Conservation (phyloP, 2,113 vertebrate species). For the Otolemur garnettii region DNA sequence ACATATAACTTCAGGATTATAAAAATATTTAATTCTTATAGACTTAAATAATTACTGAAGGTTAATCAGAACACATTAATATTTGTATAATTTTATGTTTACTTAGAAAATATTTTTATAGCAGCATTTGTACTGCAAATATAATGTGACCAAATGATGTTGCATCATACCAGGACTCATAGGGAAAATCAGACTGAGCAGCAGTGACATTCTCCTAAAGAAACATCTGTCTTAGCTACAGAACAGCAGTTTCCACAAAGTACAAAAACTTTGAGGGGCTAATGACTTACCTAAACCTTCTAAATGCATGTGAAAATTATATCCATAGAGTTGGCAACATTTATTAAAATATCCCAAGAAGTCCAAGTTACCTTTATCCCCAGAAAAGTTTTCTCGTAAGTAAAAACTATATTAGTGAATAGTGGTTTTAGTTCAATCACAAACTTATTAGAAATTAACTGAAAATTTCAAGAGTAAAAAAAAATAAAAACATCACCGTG, state of each 20-base stretch:
- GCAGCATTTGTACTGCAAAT: conserved; percentile 89
- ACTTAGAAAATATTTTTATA: conserved; percentile 87
- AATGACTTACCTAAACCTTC: conserved; percentile 69
- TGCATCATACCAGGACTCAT: conserved; percentile 70
- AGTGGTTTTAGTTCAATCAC: conserved; percentile 76
- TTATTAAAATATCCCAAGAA: conserved; percentile 77
- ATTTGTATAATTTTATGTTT: conserved; percentile 87
- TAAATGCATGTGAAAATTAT: conserved; percentile 88
- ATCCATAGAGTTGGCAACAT: conserved; percentile 42
- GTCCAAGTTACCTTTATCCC: conserved; percentile 88
- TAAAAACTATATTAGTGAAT: conserved; percentile 76
- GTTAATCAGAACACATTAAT: conserved; percentile 89
- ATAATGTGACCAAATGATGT: conserved; percentile 77
- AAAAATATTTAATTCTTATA: conserved; percentile 91
- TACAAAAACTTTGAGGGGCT: conserved; percentile 66
- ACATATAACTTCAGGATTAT: conserved; percentile 87
- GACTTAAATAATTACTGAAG: conserved; percentile 90
- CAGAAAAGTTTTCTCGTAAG: conserved; percentile 90
- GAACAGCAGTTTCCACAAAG: conserved; percentile 69
- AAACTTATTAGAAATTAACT: conserved; percentile 63
- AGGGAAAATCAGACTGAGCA: conserved; percentile 80
- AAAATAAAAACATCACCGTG: neutral
- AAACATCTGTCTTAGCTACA: conserved; percentile 71
- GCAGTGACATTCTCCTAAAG: conserved; percentile 71
- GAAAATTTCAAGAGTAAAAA: conserved; percentile 16